Conservation (phyloP, 2,888 invertebrate species). For the Lepidochrysops patricia region DNA sequence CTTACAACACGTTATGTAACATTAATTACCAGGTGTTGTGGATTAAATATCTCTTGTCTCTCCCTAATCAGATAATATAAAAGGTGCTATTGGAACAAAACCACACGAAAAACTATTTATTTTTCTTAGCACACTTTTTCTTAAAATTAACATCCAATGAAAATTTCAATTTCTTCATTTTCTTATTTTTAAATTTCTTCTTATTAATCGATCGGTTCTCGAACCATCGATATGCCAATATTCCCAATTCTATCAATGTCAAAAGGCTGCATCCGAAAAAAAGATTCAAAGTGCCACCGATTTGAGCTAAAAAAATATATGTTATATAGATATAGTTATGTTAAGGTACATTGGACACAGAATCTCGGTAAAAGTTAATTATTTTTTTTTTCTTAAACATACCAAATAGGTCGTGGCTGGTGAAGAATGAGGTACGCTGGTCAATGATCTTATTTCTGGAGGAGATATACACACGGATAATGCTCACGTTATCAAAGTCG, state of each 20-base stretch:
- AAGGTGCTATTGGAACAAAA: too few species aligned
- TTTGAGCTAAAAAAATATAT: constrained; percentile 51
- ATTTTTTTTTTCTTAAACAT: too few species aligned
- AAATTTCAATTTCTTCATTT: neutral
- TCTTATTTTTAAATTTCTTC: neutral
- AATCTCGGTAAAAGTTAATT: too few species aligned
- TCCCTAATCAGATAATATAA: too few species aligned
- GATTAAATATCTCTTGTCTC: too few species aligned
- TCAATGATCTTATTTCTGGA: constrained; percentile 26
- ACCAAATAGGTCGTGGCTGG: constrained; percentile 38
- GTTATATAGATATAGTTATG: too few species aligned
- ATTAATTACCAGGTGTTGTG: too few species aligned
- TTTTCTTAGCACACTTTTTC: neutral
- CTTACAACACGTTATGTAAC: too few species aligned
- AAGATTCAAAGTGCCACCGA: constrained; percentile 54
- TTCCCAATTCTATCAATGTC: constrained; percentile 40
- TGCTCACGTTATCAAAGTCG: constrained; percentile 33
- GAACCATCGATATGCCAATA: constrained; percentile 16
- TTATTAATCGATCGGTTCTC: neutral
- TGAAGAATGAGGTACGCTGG: constrained; percentile 33
- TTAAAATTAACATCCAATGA: neutral
- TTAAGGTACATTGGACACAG: too few species aligned
- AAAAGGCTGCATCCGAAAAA: constrained; percentile 60
- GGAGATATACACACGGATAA: constrained; percentile 35
- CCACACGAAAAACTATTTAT: neutral